Evolutionary conservation across 2,113 vertebrate genomes (phyloP).

Genomic region (Anarrhichthys ocellatus): DNA sequence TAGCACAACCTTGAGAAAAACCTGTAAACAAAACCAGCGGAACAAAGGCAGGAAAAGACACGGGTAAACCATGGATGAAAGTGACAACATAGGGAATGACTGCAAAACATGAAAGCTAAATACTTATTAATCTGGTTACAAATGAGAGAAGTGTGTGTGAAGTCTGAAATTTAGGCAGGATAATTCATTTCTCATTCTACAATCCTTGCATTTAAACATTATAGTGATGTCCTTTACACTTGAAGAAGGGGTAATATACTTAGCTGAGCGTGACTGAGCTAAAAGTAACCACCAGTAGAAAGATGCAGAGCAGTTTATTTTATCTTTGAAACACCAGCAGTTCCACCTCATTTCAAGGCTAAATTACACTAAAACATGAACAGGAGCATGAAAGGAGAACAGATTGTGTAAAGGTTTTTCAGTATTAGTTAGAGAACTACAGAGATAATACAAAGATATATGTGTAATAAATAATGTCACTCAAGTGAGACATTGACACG

Average conservation of each 20-base stretch:
- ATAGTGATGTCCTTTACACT: neutral
- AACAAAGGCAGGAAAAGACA: slow-evolving; percentile 64
- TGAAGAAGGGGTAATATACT: slow-evolving; percentile 20
- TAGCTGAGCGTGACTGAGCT: slow-evolving; percentile 22
- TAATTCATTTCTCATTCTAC: neutral
- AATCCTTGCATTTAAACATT: slow-evolving; percentile 1
- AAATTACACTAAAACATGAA: slow-evolving; percentile 22
- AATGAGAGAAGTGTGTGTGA: neutral
- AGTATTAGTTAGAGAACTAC: neutral
- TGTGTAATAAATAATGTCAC: neutral
- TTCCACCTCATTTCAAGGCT: slow-evolving; percentile 53
- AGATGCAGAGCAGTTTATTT: slow-evolving; percentile 14
- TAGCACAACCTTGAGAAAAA: slow-evolving; percentile 61
- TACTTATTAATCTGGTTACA: neutral
- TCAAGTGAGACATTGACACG: neutral
- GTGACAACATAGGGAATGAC: slow-evolving; percentile 6
- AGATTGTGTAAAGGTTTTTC: neutral
- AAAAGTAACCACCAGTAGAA: slow-evolving; percentile 20
- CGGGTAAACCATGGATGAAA: slow-evolving; percentile 29
- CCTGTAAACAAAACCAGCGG: slow-evolving; percentile 45
- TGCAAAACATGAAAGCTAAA: slow-evolving; percentile 3
- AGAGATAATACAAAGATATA: neutral
- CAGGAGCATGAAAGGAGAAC: slow-evolving; percentile 4
- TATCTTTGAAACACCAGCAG: slow-evolving; percentile 29
- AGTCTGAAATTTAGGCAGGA: neutral